phyloP scores from a whole-genome alignment of 2,888 invertebrate species.

The Hyppa rectilinea region DNA sequence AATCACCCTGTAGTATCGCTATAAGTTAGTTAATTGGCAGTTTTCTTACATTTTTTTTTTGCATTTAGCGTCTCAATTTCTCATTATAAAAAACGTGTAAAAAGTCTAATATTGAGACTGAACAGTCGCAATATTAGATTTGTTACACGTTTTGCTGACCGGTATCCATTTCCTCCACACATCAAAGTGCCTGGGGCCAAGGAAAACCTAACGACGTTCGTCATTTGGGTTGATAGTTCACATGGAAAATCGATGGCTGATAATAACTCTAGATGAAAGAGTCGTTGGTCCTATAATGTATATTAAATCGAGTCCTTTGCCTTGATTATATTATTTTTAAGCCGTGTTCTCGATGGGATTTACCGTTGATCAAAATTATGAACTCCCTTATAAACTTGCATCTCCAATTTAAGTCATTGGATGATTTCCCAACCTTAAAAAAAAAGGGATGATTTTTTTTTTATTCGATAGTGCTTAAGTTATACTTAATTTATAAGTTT shows the following conservation, averaged over 20 bases:
- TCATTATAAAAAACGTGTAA: too few relatives aligned
- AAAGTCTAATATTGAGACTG: too few relatives aligned
- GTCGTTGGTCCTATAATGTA: background rate
- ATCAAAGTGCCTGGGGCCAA: constrained; percentile 17
- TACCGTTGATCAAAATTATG: background rate
- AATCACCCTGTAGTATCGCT: too few relatives aligned
- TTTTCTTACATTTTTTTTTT: background rate
- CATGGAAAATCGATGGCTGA: background rate
- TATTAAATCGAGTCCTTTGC: background rate
- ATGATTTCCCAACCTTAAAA: too few relatives aligned
- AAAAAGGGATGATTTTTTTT: too few relatives aligned
- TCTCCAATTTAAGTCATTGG: background rate
- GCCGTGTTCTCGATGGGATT: background rate
- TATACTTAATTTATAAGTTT: too few relatives aligned
- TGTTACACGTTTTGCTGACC: background rate
- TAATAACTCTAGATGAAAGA: background rate
- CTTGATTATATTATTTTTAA: background rate
- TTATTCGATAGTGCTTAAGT: too few relatives aligned
- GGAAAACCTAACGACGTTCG: constrained; percentile 29
- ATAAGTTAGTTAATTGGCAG: background rate
- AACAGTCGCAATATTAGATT: background rate
- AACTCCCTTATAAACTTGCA: background rate
- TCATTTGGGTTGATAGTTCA: constrained; percentile 18
- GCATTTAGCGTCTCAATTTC: background rate
- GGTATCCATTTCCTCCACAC: background rate